Evolutionary conservation across 1,140 invertebrate species (phyloP).

Genomic region (Trichoplusia ni): DNA sequence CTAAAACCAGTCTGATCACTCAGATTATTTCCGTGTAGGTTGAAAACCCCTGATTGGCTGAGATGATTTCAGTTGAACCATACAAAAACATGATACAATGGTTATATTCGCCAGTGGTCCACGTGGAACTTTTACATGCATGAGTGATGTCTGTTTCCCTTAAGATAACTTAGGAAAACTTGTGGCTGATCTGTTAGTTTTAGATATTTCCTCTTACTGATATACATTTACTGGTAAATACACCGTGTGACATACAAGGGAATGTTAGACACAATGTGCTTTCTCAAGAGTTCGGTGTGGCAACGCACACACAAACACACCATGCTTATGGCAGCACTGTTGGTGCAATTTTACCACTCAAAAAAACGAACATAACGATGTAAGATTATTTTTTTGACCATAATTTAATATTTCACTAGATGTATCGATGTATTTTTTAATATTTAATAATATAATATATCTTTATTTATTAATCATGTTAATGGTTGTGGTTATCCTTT

Average conservation of each 20-base stretch:
- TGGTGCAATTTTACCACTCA: constrained; percentile 1
- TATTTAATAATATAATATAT: too few species aligned
- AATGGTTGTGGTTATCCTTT: constrained; percentile 35
- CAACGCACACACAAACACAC: constrained; percentile 29
- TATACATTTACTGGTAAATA: constrained; percentile 14
- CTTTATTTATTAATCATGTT: neutral
- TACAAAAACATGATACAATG: neutral
- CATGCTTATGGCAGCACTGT: constrained; percentile 37
- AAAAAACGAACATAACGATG: neutral
- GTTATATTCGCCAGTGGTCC: constrained; percentile 40
- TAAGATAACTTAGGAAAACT: constrained; percentile 40
- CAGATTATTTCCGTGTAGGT: too few species aligned
- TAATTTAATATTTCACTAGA: too few species aligned
- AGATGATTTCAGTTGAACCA: too few species aligned
- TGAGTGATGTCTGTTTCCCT: constrained; percentile 47
- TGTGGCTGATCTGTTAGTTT: constrained; percentile 54
- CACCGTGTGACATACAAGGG: constrained; percentile 29
- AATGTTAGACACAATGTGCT: constrained; percentile 36
- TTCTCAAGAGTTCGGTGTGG: constrained; percentile 31
- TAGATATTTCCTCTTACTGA: constrained; percentile 38
- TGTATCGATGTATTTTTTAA: too few species aligned
- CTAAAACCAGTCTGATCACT: too few species aligned
- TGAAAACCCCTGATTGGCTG: neutral
- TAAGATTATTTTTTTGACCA: constrained; percentile 5
- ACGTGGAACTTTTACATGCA: constrained; percentile 46